Conservation (phyloP, 2,888 invertebrate species). For the Acheta domesticus region DNA sequence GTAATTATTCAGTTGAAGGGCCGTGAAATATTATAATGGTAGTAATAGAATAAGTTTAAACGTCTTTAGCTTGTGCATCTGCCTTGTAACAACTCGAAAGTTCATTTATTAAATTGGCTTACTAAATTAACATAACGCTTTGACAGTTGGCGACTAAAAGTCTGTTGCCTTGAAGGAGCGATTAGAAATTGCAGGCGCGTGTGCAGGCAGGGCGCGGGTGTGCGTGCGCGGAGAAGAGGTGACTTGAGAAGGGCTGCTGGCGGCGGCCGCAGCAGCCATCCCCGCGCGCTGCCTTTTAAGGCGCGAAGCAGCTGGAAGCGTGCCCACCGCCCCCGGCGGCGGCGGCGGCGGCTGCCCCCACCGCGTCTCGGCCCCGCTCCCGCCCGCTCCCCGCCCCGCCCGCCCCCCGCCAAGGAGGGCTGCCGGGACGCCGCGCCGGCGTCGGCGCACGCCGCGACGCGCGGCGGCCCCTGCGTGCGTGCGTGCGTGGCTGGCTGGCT, state of each 20-base stretch:
- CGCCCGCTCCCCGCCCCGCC: background rate
- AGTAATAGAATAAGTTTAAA: too few species aligned
- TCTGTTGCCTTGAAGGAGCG: too few species aligned
- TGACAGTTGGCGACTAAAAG: too few species aligned
- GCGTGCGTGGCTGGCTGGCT: background rate
- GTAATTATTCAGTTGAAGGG: too few species aligned
- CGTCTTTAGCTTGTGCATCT: too few species aligned
- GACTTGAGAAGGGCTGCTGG: slow-evolving; percentile 28
- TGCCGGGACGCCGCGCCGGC: background rate
- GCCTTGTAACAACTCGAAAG: too few species aligned
- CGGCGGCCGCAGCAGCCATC: background rate
- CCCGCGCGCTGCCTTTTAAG: background rate
- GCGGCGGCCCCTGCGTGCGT: background rate
- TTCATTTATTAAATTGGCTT: too few species aligned
- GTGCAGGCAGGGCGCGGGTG: background rate
- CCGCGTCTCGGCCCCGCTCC: background rate
- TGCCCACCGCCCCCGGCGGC: slow-evolving; percentile 1
- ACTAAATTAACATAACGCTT: too few species aligned
- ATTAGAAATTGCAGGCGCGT: too few species aligned
- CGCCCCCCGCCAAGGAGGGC: background rate
- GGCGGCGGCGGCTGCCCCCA: background rate
- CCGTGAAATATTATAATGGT: too few species aligned
- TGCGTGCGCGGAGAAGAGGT: background rate
- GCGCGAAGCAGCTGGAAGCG: slow-evolving; percentile 10
- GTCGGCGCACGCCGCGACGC: background rate